Evolutionary conservation across 2,888 invertebrate genomes (phyloP), one percentile per base, ranked within the genome.

Genomic region (Griposia aprilina): DNA sequence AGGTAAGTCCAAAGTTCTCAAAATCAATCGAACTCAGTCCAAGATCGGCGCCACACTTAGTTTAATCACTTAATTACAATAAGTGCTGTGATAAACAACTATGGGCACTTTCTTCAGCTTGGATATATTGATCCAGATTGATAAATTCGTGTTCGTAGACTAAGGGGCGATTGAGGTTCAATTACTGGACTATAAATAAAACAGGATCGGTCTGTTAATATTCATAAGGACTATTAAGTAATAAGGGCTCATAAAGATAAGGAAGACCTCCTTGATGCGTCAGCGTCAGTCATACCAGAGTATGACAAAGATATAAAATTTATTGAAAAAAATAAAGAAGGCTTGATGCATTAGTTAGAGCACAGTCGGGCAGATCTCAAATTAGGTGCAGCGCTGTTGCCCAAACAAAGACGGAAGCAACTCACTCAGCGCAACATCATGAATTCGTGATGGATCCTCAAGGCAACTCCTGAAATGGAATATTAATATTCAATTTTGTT

Each of bases 1-100:
- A 78, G 63, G 55, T 67, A 50, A 73, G 52, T 73, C 63, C 41
- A 63, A 79, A 74, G 75, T 74, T 63, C 50, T 73, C 41, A 20
- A 62, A 86, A 78, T 75, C 65, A 71, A 84, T 83, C 72, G 87
- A 85, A 69, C 82, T 69, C 76, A 52, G 62, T 72, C 67, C 67
- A 74, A 77, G 79, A 87, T 74, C 73, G 71, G 76, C 86, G 84
- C 81, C 83, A 82, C 83, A 82, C 87, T 87, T 84, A 86, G 71
- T 81, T 77, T 80, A 86, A 88, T 84, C 80, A 86, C 79, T 83
- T 88, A 76, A 88, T 91, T 86, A 87, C 78, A 77, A 84, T 88
- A 87, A 91, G 86, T 87, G 85, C 82, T 71, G 65, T 68, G 81
- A 81, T 86, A 83, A 76, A 79, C 79, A 80, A 84, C 85, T 82